Conservation (phyloP, 2,888 invertebrate genomes). For the Petrolisthes cinctipes region DNA sequence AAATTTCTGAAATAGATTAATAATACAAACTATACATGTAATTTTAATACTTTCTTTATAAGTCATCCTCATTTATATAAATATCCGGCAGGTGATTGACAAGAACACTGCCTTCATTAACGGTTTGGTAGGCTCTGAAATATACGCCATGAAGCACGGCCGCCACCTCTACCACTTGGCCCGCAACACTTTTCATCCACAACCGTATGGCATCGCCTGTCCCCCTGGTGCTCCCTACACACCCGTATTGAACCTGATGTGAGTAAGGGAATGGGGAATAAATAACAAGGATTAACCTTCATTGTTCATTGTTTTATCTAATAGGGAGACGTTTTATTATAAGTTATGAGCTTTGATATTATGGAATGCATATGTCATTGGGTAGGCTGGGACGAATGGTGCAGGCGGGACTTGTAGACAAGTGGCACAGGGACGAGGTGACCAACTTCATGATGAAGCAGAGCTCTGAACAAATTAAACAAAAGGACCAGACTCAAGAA, state of each 20-base stretch:
- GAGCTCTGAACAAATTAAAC: not conserved
- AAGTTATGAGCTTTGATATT: too few relatives aligned
- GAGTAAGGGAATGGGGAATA: too few relatives aligned
- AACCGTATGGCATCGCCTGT: not conserved
- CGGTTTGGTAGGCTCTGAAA: not conserved
- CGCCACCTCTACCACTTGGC: not conserved
- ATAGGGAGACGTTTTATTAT: too few relatives aligned
- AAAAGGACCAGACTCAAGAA: too few relatives aligned
- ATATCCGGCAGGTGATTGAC: not conserved
- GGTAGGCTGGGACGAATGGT: not conserved
- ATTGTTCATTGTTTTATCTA: too few relatives aligned
- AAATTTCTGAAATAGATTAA: too few relatives aligned
- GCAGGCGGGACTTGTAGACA: not conserved
- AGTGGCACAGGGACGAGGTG: slow-evolving; percentile 2
- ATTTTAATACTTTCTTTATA: too few relatives aligned
- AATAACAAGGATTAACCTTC: too few relatives aligned
- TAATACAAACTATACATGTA: too few relatives aligned
- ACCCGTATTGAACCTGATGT: not conserved
- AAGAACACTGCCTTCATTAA: not conserved
- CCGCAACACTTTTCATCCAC: not conserved
- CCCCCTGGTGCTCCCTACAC: not conserved
- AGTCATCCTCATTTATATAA: too few relatives aligned
- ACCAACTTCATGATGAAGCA: not conserved
- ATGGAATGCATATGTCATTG: too few relatives aligned
- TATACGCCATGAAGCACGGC: not conserved